Evolutionary conservation across 2,113 vertebrate species (phyloP), one percentile per base, ranked within the genome.

Genomic region (Phaethon lepturus): DNA sequence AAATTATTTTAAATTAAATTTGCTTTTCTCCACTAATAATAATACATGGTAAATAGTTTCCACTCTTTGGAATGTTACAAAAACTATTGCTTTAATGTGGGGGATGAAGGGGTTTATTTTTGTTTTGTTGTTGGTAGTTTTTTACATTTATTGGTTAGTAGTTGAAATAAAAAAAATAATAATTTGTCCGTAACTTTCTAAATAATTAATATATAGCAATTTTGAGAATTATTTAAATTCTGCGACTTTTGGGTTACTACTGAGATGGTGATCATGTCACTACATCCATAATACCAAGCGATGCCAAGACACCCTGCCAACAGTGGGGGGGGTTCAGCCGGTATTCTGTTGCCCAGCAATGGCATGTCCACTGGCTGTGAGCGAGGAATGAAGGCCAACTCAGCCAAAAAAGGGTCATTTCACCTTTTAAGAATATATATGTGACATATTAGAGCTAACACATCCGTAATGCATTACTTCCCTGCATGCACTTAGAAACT

Each of bases 121-220:
- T 89, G 62, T 58, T 96, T 92, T 90, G 93, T 91, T 94, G 93
- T 81, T 93, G 93, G 49, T 94, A 86, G 93, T 96, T 97, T 94
- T 97, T 96, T 94, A 96, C 90, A 91, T 94, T 92, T 95, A 93
- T 81, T 93, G 58, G 47, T 92, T 95, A 97, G 94, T 92, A 97
- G 90, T 91, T 93, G 91, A 96, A 96, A 96, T 97, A 95, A 96
- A 94, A 95, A 58, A 82, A 58, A 33, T 52, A 60, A 95, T 76
- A 74, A 86, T 91, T 93, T 94, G 66, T 95, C 76, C 64, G 94
- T 97, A 96, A 71, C 49, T 94, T 95, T 93, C 94, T 95, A 95
- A 95, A 79, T 86, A 93, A 95, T 94, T 97, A 2, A 17, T 93
- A 93, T 62, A 11, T 42, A 89, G 13, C 19, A 78, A 44, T 85